These are phyloP conservation scores for Coregonus suidteri DNA, from an alignment of 2,797 vertebrate species.

Conservation along the genomic window DNA sequence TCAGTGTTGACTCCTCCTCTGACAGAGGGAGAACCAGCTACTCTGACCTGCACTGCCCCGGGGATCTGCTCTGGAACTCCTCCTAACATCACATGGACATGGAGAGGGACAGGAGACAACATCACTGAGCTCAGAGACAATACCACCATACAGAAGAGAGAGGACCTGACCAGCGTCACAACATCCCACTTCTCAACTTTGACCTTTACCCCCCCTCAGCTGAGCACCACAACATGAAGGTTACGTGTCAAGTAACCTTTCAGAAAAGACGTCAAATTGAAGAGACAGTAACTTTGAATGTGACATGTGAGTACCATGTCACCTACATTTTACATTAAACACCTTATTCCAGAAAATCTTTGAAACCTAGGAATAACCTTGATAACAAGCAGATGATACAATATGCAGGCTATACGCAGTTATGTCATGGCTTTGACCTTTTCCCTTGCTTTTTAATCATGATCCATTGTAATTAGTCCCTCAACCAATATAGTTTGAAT, in stretches of 20 bases:
- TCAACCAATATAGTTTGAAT: no score
- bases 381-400: not conserved
- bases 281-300: not conserved
- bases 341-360: not conserved
- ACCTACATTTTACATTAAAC: slow-evolving; percentile 8
- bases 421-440: slow-evolving; percentile 44
- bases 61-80: slow-evolving; percentile 46
- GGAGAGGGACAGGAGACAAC: not conserved
- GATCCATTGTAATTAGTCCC: no score
- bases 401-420: not conserved
- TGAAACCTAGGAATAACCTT: not conserved
- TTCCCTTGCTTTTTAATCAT: no score
- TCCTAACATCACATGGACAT: not conserved
- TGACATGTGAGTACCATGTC: not conserved
- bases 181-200: slow-evolving; percentile 38
- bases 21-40: slow-evolving; percentile 39
- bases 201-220: slow-evolving; percentile 37
- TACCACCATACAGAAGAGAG: not conserved
- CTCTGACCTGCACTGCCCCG: slow-evolving; percentile 60
- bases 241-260: slow-evolving; percentile 52
- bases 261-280: not conserved
- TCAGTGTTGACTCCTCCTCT: slow-evolving; percentile 30
- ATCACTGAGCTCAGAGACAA: not conserved
- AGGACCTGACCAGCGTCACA: not conserved
- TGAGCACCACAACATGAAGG: slow-evolving; percentile 10